phyloP scores from a whole-genome alignment of 2,888 invertebrate genomes.

The Eristalis intricaria region DNA sequence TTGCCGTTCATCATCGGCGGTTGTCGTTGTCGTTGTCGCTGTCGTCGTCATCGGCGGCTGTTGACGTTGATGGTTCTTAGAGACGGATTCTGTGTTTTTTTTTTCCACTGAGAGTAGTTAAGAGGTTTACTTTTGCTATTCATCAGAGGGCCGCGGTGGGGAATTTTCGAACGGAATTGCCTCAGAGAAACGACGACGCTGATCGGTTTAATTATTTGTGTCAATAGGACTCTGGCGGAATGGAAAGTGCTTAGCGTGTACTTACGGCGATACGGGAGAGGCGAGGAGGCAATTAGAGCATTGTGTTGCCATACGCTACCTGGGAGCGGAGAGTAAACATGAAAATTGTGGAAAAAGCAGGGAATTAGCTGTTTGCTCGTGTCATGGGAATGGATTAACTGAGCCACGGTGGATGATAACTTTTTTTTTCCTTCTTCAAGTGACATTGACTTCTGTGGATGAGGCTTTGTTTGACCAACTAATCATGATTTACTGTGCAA shows the following conservation, averaged over 20 bases:
- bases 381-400: conserved; percentile 27
- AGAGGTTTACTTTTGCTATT: conserved; percentile 57
- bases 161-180: neutral
- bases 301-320: conserved; percentile 45
- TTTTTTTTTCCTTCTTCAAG: neutral
- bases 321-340: conserved; percentile 25
- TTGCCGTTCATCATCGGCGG: neutral
- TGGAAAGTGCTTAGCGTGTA: conserved; percentile 53
- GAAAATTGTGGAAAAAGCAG: neutral
- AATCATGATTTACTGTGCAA: neutral
- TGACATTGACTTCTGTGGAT: conserved; percentile 13
- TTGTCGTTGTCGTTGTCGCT: conserved; percentile 12
- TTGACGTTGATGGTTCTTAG: conserved; percentile 35
- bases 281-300: conserved; percentile 39
- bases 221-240: conserved; percentile 54
- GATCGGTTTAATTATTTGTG: conserved; percentile 70
- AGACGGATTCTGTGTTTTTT: conserved; percentile 1
- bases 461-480: neutral
- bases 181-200: conserved; percentile 7
- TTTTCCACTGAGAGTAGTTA: conserved; percentile 28
- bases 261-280: conserved; percentile 24
- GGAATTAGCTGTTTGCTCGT: neutral
- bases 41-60: neutral
- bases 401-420: neutral
- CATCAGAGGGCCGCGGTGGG: conserved; percentile 6